phyloP scores from a whole-genome alignment of 1,140 invertebrate species.

The Pachypsylla venusta region DNA sequence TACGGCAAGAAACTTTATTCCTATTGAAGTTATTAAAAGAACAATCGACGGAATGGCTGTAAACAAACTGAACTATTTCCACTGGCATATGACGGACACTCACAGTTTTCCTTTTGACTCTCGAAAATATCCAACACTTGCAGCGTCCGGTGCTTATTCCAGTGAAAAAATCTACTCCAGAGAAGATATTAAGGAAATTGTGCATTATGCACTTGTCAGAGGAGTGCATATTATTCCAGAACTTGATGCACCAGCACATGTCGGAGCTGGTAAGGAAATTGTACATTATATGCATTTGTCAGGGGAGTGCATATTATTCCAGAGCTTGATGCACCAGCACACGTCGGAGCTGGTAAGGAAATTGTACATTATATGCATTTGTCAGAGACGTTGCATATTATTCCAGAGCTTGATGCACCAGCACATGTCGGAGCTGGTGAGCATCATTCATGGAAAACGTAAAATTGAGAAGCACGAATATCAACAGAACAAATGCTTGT shows the following conservation, averaged over 20 bases:
- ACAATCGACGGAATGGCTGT: constrained; percentile 66
- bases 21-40: constrained; percentile 47
- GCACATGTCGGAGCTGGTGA: constrained; percentile 70
- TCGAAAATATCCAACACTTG: constrained; percentile 46
- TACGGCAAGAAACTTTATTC: constrained; percentile 57
- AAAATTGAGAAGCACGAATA: no score
- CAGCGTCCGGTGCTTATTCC: constrained; percentile 54
- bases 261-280: constrained; percentile 49
- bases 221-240: constrained; percentile 67
- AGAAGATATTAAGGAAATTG: constrained; percentile 49
- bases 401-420: constrained; percentile 76
- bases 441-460: no score
- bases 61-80: constrained; percentile 69
- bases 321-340: constrained; percentile 75
- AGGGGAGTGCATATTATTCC: constrained; percentile 62
- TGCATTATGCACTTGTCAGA: constrained; percentile 50
- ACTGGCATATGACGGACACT: constrained; percentile 81
- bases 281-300: constrained; percentile 52
- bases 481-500: no score
- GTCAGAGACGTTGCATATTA: constrained; percentile 53
- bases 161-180: constrained; percentile 50
- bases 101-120: constrained; percentile 70
- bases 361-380: constrained; percentile 53
- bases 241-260: constrained; percentile 76
- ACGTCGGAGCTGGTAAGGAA: constrained; percentile 57